Evolutionary conservation across 1,140 invertebrate genomes (phyloP).

Genomic region (Drosophila fuyamai): DNA sequence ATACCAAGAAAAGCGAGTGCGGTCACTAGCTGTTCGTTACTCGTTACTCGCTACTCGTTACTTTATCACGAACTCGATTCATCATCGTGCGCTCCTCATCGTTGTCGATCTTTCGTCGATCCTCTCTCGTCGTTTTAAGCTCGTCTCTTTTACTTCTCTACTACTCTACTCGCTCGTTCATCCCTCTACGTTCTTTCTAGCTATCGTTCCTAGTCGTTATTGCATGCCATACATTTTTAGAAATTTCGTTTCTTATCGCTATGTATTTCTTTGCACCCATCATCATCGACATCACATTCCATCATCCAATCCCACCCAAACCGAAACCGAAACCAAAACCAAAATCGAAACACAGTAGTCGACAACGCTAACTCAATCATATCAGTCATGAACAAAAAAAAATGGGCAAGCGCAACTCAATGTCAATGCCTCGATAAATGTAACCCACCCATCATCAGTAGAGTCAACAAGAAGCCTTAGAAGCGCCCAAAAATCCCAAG

Average conservation of each 20-base stretch:
- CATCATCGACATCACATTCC: constrained; percentile 43
- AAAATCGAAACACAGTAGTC: constrained; percentile 52
- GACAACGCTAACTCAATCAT: constrained; percentile 59
- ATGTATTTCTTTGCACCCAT: constrained; percentile 33
- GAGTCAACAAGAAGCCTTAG: constrained; percentile 50
- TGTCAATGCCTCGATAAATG: constrained; percentile 65
- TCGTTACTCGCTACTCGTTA: constrained; percentile 37
- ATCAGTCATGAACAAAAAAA: constrained; percentile 54
- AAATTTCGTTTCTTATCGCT: constrained; percentile 27
- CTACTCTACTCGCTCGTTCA: constrained; percentile 56
- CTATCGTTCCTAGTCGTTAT: constrained; percentile 53
- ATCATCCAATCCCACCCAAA: constrained; percentile 37
- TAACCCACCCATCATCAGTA: constrained; percentile 73
- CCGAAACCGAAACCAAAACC: constrained; percentile 35
- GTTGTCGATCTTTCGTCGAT: constrained; percentile 47
- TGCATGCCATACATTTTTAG: constrained; percentile 53
- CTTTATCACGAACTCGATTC: constrained; percentile 44
- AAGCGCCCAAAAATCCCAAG: constrained; percentile 34
- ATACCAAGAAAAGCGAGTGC: constrained; percentile 26
- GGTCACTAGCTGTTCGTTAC: constrained; percentile 1
- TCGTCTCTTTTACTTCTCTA: constrained; percentile 44
- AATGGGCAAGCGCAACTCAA: constrained; percentile 19
- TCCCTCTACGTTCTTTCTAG: constrained; percentile 47
- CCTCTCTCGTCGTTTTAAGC: constrained; percentile 47
- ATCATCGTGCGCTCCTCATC: constrained; percentile 50